phyloP scores from a whole-genome alignment of 2,888 invertebrate genomes.

The Atethmia centrago region DNA sequence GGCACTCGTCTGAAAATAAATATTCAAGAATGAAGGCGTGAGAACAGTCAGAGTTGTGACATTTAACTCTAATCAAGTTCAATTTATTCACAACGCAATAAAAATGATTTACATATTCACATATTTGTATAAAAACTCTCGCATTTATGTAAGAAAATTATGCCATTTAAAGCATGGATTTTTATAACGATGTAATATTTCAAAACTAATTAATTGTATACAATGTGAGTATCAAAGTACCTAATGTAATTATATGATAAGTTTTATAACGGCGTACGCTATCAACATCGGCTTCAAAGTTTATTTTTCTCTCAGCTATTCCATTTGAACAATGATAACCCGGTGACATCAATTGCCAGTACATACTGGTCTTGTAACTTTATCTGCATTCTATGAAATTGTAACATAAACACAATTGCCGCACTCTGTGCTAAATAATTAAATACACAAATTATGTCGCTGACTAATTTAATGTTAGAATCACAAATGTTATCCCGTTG shows the following conservation, averaged over 20 bases:
- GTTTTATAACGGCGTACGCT: conserved; percentile 32
- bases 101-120: conserved; percentile 56
- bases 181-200: conserved; percentile 36
- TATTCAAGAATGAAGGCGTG: conserved; percentile 47
- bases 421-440: conserved; percentile 46
- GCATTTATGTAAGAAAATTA: conserved; percentile 46
- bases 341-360: conserved; percentile 64
- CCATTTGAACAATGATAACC: conserved; percentile 67
- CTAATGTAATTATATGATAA: conserved; percentile 34
- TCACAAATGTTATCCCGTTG: conserved; percentile 53
- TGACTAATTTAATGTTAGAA: conserved; percentile 57
- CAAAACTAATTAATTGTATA: conserved; percentile 33
- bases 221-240: conserved; percentile 23
- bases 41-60: conserved; percentile 46
- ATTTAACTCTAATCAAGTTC: conserved; percentile 50
- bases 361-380: conserved; percentile 58
- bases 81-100: conserved; percentile 56
- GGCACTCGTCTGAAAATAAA: conserved; percentile 30
- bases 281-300: conserved; percentile 45
- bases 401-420: conserved; percentile 44
- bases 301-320: conserved; percentile 60
- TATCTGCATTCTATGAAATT: conserved; percentile 58
- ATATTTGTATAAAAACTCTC: conserved; percentile 26
- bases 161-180: conserved; percentile 36
- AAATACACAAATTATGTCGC: conserved; percentile 53